A percentile compares a stretch with the other conserved stretches of the same genome.
Evolutionary conservation across 2,797 vertebrate species (phyloP).

Genomic region (Karalla daura): DNA sequence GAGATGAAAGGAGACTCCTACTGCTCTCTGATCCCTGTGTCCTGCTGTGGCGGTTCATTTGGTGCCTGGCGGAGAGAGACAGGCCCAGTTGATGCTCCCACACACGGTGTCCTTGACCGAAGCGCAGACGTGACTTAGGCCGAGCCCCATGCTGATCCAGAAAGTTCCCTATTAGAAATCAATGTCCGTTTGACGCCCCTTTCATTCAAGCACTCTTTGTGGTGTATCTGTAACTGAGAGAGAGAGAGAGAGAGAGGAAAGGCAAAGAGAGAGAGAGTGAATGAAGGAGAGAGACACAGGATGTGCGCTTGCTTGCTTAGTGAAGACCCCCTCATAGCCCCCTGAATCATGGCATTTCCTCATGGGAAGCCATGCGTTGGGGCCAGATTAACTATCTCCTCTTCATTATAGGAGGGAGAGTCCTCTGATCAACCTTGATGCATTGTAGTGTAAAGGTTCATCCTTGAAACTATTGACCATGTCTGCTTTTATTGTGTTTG

Average conservation of each 20-base stretch:
- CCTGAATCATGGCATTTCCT: slow-evolving; percentile 55
- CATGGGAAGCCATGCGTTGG: slow-evolving; percentile 69
- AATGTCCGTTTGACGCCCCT: slow-evolving; percentile 75
- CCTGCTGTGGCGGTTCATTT: slow-evolving; percentile 74
- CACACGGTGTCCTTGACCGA: slow-evolving; percentile 69
- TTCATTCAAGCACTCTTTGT: slow-evolving; percentile 68
- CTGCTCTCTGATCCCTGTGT: slow-evolving; percentile 70
- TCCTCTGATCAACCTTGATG: slow-evolving; percentile 70
- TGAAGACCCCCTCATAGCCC: slow-evolving; percentile 51
- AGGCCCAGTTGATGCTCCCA: slow-evolving; percentile 56
- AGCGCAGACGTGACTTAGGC: slow-evolving; percentile 55
- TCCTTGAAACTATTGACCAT: slow-evolving; percentile 49
- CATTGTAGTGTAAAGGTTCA: slow-evolving; percentile 74
- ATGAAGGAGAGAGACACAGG: slow-evolving; percentile 8
- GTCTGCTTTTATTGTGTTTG: slow-evolving; percentile 38
- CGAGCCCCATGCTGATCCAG: slow-evolving; percentile 66
- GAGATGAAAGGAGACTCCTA: slow-evolving; percentile 75
- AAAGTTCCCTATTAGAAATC: slow-evolving; percentile 81
- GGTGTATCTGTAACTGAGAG: slow-evolving; percentile 53
- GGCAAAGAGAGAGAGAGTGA: slow-evolving; percentile 8
- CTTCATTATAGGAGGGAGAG: slow-evolving; percentile 73
- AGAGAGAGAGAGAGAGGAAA: slow-evolving; percentile 18
- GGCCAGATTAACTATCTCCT: slow-evolving; percentile 76
- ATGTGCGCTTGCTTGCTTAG: slow-evolving; percentile 15
- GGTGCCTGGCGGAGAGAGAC: slow-evolving; percentile 66